Base-by-base conservation (phyloP, 2,797 vertebrate genomes). In the Gallinago solitaria region DNA sequence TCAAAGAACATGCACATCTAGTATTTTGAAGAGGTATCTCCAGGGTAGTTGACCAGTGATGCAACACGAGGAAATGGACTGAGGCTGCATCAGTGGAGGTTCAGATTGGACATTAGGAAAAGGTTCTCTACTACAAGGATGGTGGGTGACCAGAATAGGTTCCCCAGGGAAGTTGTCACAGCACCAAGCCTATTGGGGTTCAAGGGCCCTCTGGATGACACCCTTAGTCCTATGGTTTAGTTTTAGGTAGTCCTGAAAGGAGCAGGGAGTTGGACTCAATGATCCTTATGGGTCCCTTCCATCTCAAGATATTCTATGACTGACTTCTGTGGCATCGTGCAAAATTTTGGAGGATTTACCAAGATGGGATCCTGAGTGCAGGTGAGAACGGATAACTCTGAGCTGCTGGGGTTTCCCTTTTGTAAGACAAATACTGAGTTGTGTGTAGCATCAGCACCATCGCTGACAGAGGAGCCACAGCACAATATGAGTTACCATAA, bases 401-500 rank as follows among this genome's bases (percentile, higher is more conserved):
- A 64, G 35, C 33, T 71, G 37, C 37, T 4, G 6, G 24, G 2
- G 9, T 75, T 94, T 83, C 25, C 14, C 32, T 12, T 87, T 70
- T 77, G 3, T 74, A 51, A 57, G 47, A 50, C 23, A 61, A 86
- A 76, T 37, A n/a, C 9, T 14, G 20, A 43, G 27, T 5, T 81
- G 54, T 24, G 32, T 80, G 47, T 50, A 61, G 64, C 50, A 61
- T 57, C 54, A 50, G 33, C 37, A 39, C 28, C 50, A n/a, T 25
- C 0, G 2, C 57, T 75, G 61, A 45, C 48, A 71, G 51, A 15
- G 53, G 30, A 85, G 25, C n/a, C 32, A 7, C n/a, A 39, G 56
- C 0, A 0, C 27, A 67, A 20, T 24, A 43, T 1, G 2, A 27
- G 24, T 61, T 30, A 50, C 28, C 41, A 57, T 67, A 35, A 78